Conservation (phyloP, 53 echinoderm and acorn worm species). For the Paelopatides confundens region DNA sequence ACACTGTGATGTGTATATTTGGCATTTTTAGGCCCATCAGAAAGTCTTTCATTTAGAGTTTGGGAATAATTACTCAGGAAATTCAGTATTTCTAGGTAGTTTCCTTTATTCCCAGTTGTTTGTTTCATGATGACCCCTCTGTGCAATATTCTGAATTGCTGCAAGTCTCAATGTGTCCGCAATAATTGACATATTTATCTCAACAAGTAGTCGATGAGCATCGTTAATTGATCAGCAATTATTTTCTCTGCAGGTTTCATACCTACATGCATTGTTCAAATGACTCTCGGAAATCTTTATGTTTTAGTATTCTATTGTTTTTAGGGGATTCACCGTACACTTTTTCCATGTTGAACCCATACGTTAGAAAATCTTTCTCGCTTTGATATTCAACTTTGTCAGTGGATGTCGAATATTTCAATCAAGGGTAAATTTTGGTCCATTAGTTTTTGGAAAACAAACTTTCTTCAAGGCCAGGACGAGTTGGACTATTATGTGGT, state of each 20-base stretch:
- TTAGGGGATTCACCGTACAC: conserved; percentile 4
- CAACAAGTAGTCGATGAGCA: conserved; percentile 6
- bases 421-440: conserved; percentile 17
- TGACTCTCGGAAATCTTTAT: conserved; percentile 26
- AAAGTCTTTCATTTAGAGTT: conserved; percentile 26
- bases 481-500: no score
- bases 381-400: background rate
- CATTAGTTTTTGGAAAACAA: conserved; percentile 16
- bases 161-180: conserved; percentile 19
- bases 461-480: no score
- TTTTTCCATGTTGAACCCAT: conserved; percentile 39
- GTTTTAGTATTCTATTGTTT: conserved; percentile 25
- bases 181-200: background rate
- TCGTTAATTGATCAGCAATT: conserved; percentile 6
- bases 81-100: background rate
- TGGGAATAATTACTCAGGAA: conserved; percentile 24
- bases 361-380: conserved; percentile 8
- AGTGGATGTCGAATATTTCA: conserved; percentile 14
- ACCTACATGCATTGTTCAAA: no score
- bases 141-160: conserved; percentile 29
- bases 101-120: conserved; percentile 1
- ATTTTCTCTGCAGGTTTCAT: background rate
- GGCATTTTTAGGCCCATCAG: conserved; percentile 54
- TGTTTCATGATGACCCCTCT: conserved; percentile 21
- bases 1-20: conserved; percentile 53